These are phyloP conservation scores for Noctua janthina DNA, from an alignment of 2,888 invertebrate species.

Conservation along the genomic window DNA sequence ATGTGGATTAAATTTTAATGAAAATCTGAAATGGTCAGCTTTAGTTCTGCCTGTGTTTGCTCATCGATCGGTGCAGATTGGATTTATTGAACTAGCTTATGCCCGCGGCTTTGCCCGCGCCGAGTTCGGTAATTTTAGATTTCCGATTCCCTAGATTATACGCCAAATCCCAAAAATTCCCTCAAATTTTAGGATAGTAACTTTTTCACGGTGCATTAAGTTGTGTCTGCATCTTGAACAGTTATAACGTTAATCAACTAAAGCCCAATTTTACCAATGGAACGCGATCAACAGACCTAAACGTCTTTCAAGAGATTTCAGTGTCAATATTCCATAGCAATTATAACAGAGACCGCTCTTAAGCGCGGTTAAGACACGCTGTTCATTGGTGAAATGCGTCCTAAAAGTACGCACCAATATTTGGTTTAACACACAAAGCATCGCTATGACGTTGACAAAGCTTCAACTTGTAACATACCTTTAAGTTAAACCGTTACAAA, in stretches of 20 bases:
- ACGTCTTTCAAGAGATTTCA: background rate
- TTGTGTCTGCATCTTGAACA: no score
- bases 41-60: constrained; percentile 11
- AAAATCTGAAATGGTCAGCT: constrained; percentile 33
- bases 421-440: constrained; percentile 3
- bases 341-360: background rate
- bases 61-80: constrained; percentile 3
- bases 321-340: background rate
- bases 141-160: no score
- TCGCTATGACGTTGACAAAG: constrained; percentile 14
- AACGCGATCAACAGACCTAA: no score
- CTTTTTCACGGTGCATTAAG: no score
- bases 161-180: no score
- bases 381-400: background rate
- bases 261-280: no score
- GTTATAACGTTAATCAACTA: no score
- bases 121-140: no score
- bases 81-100: background rate
- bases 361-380: background rate
- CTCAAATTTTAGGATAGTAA: no score
- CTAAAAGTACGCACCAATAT: background rate
- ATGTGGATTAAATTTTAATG: constrained; percentile 46
- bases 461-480: constrained; percentile 10
- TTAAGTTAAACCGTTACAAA: background rate
- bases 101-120: no score